Evolutionary conservation across 92 coral and sea anemone genomes (phyloP).

Genomic region (Zoanthus solanderi): DNA sequence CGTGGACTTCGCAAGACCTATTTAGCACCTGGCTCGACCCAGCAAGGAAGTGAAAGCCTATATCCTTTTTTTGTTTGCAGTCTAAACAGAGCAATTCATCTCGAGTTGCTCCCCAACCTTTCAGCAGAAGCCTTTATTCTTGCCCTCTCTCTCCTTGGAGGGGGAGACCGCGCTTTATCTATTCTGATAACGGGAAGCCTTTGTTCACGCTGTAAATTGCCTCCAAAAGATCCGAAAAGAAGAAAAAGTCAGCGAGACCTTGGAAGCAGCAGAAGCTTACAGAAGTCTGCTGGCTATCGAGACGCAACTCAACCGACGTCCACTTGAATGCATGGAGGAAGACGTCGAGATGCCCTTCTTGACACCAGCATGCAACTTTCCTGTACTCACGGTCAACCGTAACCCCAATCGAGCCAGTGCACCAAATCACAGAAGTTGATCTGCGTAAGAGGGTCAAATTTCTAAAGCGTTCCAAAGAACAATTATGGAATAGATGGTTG

Average conservation of each 20-base stretch:
- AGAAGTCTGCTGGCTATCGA: slow-evolving; percentile 8
- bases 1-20: too few species aligned
- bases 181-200: too few species aligned
- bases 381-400: slow-evolving; percentile 14
- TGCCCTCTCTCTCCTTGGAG: too few species aligned
- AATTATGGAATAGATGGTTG: slow-evolving; percentile 27
- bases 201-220: too few species aligned
- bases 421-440: slow-evolving; percentile 24
- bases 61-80: slow-evolving; percentile 5
- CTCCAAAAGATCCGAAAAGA: too few species aligned
- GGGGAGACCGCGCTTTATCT: too few species aligned
- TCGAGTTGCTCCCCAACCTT: neutral
- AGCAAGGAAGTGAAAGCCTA: too few species aligned
- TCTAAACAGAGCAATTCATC: slow-evolving; percentile 15
- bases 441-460: slow-evolving; percentile 7
- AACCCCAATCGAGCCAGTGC: slow-evolving; percentile 10
- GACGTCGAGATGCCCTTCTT: slow-evolving; percentile 26
- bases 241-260: too few species aligned
- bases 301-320: slow-evolving; percentile 18
- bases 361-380: slow-evolving; percentile 9
- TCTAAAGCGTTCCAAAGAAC: slow-evolving; percentile 18
- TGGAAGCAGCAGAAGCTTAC: neutral
- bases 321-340: slow-evolving; percentile 12
- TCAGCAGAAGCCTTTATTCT: too few species aligned
- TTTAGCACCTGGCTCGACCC: too few species aligned